Conservation (phyloP, 2,113 vertebrate genomes). For the Steatornis caripensis region DNA sequence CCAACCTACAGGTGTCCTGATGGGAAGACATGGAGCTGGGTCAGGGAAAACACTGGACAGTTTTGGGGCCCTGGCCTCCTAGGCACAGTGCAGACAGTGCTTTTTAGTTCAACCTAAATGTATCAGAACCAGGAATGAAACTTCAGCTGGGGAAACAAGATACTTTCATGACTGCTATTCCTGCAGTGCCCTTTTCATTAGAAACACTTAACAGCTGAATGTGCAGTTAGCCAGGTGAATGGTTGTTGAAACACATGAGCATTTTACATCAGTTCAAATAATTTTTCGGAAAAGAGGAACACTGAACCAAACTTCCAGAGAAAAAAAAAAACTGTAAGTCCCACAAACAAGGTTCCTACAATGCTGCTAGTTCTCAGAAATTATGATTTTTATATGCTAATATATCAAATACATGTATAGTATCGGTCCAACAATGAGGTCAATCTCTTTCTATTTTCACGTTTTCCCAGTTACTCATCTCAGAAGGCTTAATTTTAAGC, state of each 20-base stretch:
- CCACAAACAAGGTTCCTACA: not conserved
- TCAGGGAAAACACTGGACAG: not conserved
- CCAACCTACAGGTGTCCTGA: fast-evolving
- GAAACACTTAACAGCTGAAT: not conserved
- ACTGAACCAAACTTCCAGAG: not conserved
- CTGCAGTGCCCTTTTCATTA: not conserved
- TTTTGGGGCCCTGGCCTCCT: not conserved
- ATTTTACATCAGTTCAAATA: not conserved
- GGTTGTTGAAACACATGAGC: not conserved
- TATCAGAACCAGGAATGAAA: not conserved
- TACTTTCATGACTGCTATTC: not conserved
- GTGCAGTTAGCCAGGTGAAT: not conserved
- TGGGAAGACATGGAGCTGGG: fast-evolving
- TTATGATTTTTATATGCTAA: not conserved
- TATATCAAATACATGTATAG: not conserved
- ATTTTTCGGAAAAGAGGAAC: not conserved
- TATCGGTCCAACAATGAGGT: not conserved
- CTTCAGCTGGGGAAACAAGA: not conserved
- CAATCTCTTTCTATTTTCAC: not conserved
- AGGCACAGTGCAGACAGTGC: not conserved
- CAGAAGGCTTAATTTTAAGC: not conserved
- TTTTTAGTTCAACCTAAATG: not conserved
- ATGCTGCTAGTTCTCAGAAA: not conserved
- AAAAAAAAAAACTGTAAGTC: not conserved
- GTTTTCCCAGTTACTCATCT: not conserved